Evolutionary conservation across 1,140 invertebrate genomes (phyloP), one percentile per base, ranked within the genome.

Genomic region (Aphidius ervi): DNA sequence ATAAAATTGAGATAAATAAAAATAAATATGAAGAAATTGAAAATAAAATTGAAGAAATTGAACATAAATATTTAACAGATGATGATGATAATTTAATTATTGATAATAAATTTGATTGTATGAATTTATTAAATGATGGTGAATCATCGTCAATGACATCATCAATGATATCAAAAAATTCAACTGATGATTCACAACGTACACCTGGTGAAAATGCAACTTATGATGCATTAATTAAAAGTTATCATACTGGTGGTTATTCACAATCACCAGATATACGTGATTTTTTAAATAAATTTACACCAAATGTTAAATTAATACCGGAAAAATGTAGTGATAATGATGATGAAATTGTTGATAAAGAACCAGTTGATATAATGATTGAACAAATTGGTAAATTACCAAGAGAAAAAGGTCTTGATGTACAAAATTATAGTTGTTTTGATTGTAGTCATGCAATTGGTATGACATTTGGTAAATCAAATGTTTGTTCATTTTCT

Each of bases 381-480:
- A 82, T 88, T n/a, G 76, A 84, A 31, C 83, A 89, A 64, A 68
- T 93, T 5, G 87, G 86, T 6, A 83, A 77, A 59, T 81, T 96
- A 60, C 82, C 89, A 1, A 83, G 82, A 42, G 94, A 98, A 74
- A 85, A 85, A 62, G 95, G 94, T 1, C 77, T 97, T 2, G 91
- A 95, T 79, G 70, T 82, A 6, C 94, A 97, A 71, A 90, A 94
- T 70, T 98, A 94, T 74, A 84, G 89, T 63, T 97, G 95, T 72
- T 83, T 85, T 61, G 84, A 84, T 57, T 97, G 94, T 72, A 85
- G 85, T 58, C 79, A 89, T 64, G 83, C 88, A 2, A 82, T 96
- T 59, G 93, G 93, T 16, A 85, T 94, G 70, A 89, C 85, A 40
- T 87, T 89, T 65, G 84, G 83, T 4, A 87, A 86, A 68, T 83